Percentiles rank a stretch among this genome's conserved stretches.
phyloP scores from a whole-genome alignment of 2,888 invertebrate genomes.

The Ochropleura plecta region DNA sequence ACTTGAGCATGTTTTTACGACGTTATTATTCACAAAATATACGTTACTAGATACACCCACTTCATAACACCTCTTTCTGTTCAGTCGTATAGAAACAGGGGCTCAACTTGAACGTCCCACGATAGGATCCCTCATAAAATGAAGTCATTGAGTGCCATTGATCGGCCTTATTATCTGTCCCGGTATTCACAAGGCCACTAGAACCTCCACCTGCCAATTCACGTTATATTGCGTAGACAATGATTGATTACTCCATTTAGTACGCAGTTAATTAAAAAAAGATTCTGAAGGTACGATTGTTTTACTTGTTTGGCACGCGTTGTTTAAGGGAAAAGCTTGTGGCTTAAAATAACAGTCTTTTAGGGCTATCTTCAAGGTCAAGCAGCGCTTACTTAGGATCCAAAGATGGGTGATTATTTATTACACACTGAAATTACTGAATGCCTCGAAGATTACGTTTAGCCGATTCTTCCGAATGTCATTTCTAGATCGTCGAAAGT shows the following conservation, averaged over 20 bases:
- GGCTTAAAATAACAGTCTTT: neutral
- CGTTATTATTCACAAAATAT: neutral
- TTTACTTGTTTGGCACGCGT: neutral
- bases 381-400: neutral
- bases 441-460: neutral
- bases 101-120: conserved; percentile 27
- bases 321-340: neutral
- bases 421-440: neutral
- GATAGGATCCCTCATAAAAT: conserved; percentile 37
- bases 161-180: conserved; percentile 33
- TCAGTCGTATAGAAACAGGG: conserved; percentile 22
- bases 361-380: neutral
- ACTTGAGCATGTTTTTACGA: neutral
- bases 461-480: neutral
- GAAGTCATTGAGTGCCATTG: conserved; percentile 46
- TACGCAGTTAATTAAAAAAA: conserved; percentile 45
- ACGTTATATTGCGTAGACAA: conserved; percentile 36
- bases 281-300: neutral
- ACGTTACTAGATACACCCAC: neutral
- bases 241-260: conserved; percentile 49
- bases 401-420: neutral
- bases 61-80: conserved; percentile 3
- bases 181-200: conserved; percentile 19
- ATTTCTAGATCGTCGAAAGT: neutral
- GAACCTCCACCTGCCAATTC: conserved; percentile 40